Base-by-base conservation (phyloP, 2,113 vertebrate genomes). In the Tachysurus vachellii region DNA sequence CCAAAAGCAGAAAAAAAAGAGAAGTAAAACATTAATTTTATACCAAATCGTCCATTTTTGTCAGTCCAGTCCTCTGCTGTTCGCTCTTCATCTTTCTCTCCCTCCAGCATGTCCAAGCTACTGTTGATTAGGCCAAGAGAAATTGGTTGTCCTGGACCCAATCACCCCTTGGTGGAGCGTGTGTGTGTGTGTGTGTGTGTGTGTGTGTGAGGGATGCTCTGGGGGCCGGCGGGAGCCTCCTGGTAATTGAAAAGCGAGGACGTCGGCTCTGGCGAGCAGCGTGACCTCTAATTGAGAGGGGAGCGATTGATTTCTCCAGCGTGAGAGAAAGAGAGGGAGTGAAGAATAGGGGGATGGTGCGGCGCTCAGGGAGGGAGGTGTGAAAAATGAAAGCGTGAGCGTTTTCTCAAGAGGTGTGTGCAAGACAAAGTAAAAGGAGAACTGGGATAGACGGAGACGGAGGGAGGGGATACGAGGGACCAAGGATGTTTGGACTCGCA, bases 221-320 rank as follows among this genome's bases (percentile, higher is more conserved):
- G 80, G 79, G 71, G 88, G 87, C 90, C 90, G 91, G 86, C 89
- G n/a, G 70, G 83, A 90, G 91, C 91, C 93, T 94, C 92, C 91
- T 91, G 57, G 94, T 94, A 95, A 95, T 95, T 95, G 95, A 95
- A 95, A 95, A 94, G 91, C 91, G 85, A 82, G 91, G 88, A 93
- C 88, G 85, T 80, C 75, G 83, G 77, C 89, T 90, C 82, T 87
- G 85, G 54, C 56, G 62, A 90, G 91, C 92, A 91, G 90, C 19
- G 81, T 94, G 94, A 95, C 94, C 94, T 94, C 93, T 89, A 93
- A 92, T 93, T 94, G 93, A 93, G 93, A 93, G 92, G 88, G 90
- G 81, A 85, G 89, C 89, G 91, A 94, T 94, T 94, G 95, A 94
- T 95, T 95, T 93, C 93, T 92, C 80, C 84, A 88, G 44, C 88